phyloP scores from a whole-genome alignment of 1,140 invertebrate genomes.

The Neotoxoptera formosana region DNA sequence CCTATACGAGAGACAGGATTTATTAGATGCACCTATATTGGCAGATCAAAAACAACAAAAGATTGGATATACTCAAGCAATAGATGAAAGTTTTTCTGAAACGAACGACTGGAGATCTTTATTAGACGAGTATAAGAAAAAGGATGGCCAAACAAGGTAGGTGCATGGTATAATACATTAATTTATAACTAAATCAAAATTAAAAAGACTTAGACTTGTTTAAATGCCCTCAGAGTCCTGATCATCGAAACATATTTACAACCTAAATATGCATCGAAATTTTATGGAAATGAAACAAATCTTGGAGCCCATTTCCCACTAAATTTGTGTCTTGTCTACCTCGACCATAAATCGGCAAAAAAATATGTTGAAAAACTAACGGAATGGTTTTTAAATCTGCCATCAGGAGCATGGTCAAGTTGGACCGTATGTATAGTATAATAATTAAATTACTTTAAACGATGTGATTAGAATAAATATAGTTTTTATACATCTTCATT shows the following conservation, averaged over 20 bases:
- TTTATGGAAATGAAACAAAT: conserved; percentile 63
- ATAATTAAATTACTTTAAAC: too few species aligned
- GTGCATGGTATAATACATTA: too few species aligned
- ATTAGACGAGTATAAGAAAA: conserved; percentile 68
- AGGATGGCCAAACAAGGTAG: conserved; percentile 5
- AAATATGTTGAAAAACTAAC: conserved; percentile 63
- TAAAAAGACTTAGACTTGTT: too few species aligned
- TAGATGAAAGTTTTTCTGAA: conserved; percentile 69
- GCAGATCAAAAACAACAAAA: conserved; percentile 41
- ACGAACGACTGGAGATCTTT: conserved; percentile 71
- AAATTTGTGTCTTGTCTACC: conserved; percentile 63
- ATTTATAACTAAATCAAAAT: too few species aligned
- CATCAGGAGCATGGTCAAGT: conserved; percentile 65
- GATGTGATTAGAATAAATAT: too few species aligned
- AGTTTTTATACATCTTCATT: too few species aligned
- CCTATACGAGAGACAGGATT: conserved; percentile 65
- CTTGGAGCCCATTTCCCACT: conserved; percentile 66
- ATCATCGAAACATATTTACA: too few species aligned
- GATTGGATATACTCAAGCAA: not conserved
- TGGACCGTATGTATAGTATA: conserved; percentile 69
- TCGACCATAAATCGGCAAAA: conserved; percentile 67
- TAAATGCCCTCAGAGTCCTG: too few species aligned
- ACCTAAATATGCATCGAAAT: conserved; percentile 60
- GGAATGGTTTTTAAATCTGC: conserved; percentile 69
- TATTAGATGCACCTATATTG: conserved; percentile 62